Percentiles rank a stretch among this genome's conserved stretches.
These are phyloP conservation scores for Tor tambroides DNA, from an alignment of 2,113 vertebrate species.

Conservation along the genomic window DNA sequence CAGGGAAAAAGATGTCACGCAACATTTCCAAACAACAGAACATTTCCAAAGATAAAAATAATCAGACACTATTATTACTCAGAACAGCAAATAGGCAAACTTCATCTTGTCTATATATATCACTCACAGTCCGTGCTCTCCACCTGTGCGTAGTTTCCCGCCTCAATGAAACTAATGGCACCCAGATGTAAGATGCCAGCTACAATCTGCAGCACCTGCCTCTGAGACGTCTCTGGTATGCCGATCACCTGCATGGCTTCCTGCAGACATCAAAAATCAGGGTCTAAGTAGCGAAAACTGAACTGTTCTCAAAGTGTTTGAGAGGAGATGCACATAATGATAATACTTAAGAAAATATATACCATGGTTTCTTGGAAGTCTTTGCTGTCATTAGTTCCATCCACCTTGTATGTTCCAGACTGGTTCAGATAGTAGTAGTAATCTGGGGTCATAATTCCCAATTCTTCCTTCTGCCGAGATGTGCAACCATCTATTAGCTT, in stretches of 20 bases:
- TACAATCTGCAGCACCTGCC: constrained; percentile 88
- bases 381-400: constrained; percentile 87
- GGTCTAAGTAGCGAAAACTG: not conserved
- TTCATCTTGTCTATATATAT: not conserved
- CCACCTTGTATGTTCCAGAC: constrained; percentile 92
- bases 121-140: constrained; percentile 91
- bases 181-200: constrained; percentile 93
- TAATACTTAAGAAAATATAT: constrained; percentile 18
- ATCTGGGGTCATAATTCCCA: constrained; percentile 91
- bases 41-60: not conserved
- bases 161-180: constrained; percentile 90
- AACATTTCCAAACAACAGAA: not conserved
- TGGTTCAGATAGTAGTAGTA: constrained; percentile 97
- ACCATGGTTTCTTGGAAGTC: constrained; percentile 95
- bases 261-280: constrained; percentile 67
- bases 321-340: not conserved
- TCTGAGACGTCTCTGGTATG: constrained; percentile 80
- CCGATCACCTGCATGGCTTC: constrained; percentile 95
- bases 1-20: not conserved
- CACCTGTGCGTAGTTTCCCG: constrained; percentile 91
- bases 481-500: constrained; percentile 90
- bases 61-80: not conserved
- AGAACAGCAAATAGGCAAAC: not conserved
- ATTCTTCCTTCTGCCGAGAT: constrained; percentile 84
- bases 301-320: not conserved